Percentiles rank a stretch among this genome's conserved stretches.
Evolutionary conservation across 2,888 invertebrate genomes (phyloP).

Genomic region (Muschampia plurimacula): DNA sequence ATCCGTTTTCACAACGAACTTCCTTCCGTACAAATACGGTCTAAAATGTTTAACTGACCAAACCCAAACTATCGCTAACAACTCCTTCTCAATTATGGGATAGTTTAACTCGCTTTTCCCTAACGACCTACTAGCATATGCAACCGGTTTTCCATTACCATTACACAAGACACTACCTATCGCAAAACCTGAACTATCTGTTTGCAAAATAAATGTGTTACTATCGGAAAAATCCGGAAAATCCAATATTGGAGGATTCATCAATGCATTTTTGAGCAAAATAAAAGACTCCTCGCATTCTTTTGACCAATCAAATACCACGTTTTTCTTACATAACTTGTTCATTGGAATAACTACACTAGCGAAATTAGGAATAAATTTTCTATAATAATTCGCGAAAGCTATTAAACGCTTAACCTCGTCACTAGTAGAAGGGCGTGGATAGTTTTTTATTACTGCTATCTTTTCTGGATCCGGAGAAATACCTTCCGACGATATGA

Average conservation of each 20-base stretch:
- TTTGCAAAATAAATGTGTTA: background rate
- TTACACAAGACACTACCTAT: background rate
- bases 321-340: background rate
- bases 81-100: background rate
- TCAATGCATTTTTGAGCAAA: background rate
- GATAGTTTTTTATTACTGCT: background rate
- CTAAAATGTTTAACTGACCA: too few species aligned
- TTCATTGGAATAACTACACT: background rate
- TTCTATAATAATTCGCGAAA: background rate
- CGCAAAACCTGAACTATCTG: background rate
- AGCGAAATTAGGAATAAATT: background rate
- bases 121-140: background rate
- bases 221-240: background rate
- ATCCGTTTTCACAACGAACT: too few species aligned
- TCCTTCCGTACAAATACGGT: too few species aligned
- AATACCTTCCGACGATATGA: background rate
- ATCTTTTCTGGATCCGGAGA: background rate
- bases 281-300: background rate
- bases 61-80: background rate
- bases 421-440: background rate
- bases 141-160: background rate
- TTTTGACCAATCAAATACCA: background rate
- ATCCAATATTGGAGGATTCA: background rate
- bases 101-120: background rate
- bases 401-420: background rate